Percentiles rank a stretch among this genome's conserved stretches.
Conservation (phyloP, 1,140 invertebrate genomes). For the Dufourea novaeangliae region DNA sequence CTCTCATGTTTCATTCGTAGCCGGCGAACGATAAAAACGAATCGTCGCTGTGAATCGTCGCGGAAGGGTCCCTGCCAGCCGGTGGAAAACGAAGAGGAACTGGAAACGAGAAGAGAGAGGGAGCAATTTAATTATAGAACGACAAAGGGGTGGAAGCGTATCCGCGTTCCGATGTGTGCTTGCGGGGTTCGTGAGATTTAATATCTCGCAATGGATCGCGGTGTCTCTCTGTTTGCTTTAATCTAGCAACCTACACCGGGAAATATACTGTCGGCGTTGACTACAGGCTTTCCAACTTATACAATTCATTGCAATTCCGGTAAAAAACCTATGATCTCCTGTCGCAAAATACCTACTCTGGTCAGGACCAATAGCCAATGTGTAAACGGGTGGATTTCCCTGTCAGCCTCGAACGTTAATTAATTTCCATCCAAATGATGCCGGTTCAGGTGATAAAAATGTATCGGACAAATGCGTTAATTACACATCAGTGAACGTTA, state of each 20-base stretch:
- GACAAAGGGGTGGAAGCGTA: constrained; percentile 6
- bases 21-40: not conserved
- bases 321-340: too few species aligned
- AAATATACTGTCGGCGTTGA: not conserved
- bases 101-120: constrained; percentile 8
- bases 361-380: too few species aligned
- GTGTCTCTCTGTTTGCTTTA: not conserved
- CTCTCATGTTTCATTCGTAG: not conserved
- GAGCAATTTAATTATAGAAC: constrained; percentile 35
- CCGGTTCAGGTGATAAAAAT: too few species aligned
- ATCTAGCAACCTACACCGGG: not conserved
- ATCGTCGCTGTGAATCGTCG: not conserved
- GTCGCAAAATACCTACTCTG: too few species aligned
- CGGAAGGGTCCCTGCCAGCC: too few species aligned
- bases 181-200: constrained; percentile 23
- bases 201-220: constrained; percentile 17
- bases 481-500: too few species aligned
- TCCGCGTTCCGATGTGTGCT: constrained; percentile 2
- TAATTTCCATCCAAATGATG: too few species aligned
- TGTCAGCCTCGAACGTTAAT: too few species aligned
- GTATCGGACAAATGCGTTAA: too few species aligned
- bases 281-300: too few species aligned
- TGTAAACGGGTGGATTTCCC: too few species aligned
- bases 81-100: constrained; percentile 8
- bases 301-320: too few species aligned